Evolutionary conservation across 2,113 vertebrate species (phyloP).

Genomic region (Lepidothrix coronata): DNA sequence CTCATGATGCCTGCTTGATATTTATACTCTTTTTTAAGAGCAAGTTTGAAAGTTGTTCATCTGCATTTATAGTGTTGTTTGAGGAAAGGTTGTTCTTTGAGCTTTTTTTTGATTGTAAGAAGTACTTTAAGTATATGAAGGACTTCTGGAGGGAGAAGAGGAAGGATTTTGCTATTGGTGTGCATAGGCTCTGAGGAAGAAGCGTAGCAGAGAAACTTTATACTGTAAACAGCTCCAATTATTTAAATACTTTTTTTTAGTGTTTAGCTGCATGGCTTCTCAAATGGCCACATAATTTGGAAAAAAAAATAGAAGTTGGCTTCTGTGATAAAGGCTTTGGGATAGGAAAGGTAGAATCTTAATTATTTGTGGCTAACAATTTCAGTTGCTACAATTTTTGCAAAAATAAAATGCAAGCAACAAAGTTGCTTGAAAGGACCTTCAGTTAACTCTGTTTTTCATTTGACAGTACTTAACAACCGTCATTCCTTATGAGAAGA

Average conservation of each 20-base stretch:
- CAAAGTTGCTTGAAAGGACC: background rate
- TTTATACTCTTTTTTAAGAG: background rate
- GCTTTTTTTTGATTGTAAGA: background rate
- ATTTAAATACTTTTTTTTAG: background rate
- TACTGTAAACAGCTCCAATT: background rate
- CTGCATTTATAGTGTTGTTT: background rate
- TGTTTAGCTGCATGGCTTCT: background rate
- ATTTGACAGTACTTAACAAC: slow-evolving; percentile 92
- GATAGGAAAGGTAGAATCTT: background rate
- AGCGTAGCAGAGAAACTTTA: background rate
- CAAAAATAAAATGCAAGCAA: background rate
- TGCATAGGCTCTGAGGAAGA: background rate
- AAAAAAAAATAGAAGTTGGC: background rate
- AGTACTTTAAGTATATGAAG: background rate
- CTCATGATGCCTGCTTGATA: background rate
- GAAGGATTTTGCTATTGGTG: background rate
- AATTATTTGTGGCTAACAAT: background rate
- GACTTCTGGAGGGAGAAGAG: background rate
- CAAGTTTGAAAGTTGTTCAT: background rate
- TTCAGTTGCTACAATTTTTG: background rate
- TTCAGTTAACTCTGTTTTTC: slow-evolving; percentile 29
- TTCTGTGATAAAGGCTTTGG: background rate
- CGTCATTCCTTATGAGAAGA: slow-evolving; percentile 97
- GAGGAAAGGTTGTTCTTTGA: background rate
- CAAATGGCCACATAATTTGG: background rate